Evolutionary conservation across 2,888 invertebrate species (phyloP).

Genomic region (Oscheius sp.): DNA sequence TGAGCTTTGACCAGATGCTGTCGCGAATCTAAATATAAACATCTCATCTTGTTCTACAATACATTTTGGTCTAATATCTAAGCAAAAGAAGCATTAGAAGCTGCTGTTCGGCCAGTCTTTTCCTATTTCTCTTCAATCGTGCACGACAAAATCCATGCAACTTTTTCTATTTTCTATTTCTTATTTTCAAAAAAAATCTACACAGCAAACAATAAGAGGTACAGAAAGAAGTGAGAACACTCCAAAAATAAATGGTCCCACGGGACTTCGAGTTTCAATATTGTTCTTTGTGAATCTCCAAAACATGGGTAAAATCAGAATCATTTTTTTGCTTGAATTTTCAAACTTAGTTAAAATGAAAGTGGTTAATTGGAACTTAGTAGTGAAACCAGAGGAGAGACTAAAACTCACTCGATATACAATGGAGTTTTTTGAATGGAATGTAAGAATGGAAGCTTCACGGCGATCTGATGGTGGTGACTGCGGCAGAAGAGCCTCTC

Average conservation of each 20-base stretch:
- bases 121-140: slow-evolving; percentile 2
- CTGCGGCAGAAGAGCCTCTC: slow-evolving; percentile 51
- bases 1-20: slow-evolving; percentile 15
- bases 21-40: slow-evolving; percentile 20
- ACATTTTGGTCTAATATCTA: slow-evolving; percentile 5
- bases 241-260: slow-evolving; percentile 1
- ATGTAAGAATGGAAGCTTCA: not conserved
- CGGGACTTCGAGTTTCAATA: not conserved
- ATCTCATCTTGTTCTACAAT: not conserved
- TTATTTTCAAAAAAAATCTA: not conserved
- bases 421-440: slow-evolving; percentile 18
- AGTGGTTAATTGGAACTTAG: not conserved
- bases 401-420: slow-evolving; percentile 16
- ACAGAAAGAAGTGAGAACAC: no score
- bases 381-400: not conserved
- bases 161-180: not conserved
- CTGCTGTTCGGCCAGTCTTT: slow-evolving; percentile 14
- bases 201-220: slow-evolving; percentile 12
- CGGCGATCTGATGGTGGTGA: slow-evolving; percentile 35
- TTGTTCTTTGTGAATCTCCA: not conserved
- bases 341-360: not conserved
- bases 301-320: not conserved
- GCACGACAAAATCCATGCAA: not conserved
- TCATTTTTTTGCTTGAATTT: no score
- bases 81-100: slow-evolving; percentile 20